Percentiles rank a stretch among this genome's conserved stretches.
phyloP scores from a whole-genome alignment of 1,140 invertebrate species.

The Cyclargus thomasi region DNA sequence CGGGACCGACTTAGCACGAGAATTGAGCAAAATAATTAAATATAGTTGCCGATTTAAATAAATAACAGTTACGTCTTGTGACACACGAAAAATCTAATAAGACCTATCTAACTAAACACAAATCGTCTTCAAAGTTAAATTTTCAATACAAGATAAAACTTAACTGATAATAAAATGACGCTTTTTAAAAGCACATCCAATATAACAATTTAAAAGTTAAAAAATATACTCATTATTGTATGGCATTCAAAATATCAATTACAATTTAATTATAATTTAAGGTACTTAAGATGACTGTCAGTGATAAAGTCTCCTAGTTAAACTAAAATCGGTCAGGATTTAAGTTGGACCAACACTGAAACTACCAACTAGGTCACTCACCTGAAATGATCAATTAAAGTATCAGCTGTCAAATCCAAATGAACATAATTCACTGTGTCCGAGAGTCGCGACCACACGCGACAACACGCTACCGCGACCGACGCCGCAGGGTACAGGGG shows the following conservation, averaged over 20 bases:
- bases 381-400: constrained; percentile 41
- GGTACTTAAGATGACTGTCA: too few relatives aligned
- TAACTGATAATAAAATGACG: too few relatives aligned
- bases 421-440: constrained; percentile 54
- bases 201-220: too few relatives aligned
- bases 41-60: background rate
- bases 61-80: background rate
- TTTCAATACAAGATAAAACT: too few relatives aligned
- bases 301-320: too few relatives aligned
- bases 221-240: too few relatives aligned
- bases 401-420: constrained; percentile 57
- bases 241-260: too few relatives aligned
- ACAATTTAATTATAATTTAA: too few relatives aligned
- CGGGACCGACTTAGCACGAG: background rate
- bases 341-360: background rate
- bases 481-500: constrained; percentile 28
- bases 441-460: constrained; percentile 35
- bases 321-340: background rate
- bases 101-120: too few relatives aligned
- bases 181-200: too few relatives aligned
- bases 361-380: constrained; percentile 33
- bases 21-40: background rate
- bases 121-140: too few relatives aligned
- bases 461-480: constrained; percentile 26
- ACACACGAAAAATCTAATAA: background rate